Conservation (phyloP, 2,888 invertebrate species). For the Hyposoter dolosus region DNA sequence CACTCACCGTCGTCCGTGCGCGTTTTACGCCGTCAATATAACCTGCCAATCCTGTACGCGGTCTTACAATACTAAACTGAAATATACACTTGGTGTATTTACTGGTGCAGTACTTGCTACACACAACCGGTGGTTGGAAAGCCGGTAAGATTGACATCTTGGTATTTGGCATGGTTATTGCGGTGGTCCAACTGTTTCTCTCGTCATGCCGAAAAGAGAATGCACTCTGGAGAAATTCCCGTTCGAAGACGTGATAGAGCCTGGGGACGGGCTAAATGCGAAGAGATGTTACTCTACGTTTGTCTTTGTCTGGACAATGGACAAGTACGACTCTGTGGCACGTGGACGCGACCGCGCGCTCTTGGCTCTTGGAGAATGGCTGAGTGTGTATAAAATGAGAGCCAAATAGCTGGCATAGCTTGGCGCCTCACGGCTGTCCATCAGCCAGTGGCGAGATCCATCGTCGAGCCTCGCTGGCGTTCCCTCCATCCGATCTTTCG, state of each 20-base stretch:
- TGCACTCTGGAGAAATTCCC: constrained; percentile 61
- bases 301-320: constrained; percentile 45
- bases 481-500: constrained; percentile 65
- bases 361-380: constrained; percentile 55
- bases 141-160: constrained; percentile 74
- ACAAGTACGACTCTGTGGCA: constrained; percentile 58
- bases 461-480: constrained; percentile 62
- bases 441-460: constrained; percentile 73
- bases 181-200: constrained; percentile 60
- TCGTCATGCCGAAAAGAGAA: constrained; percentile 49
- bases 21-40: constrained; percentile 45
- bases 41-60: constrained; percentile 46
- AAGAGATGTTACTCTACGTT: constrained; percentile 44
- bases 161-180: constrained; percentile 74
- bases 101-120: constrained; percentile 59
- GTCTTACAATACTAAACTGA: constrained; percentile 36
- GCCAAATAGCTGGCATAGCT: constrained; percentile 81
- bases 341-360: constrained; percentile 63
- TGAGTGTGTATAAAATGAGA: constrained; percentile 74
- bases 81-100: constrained; percentile 47
- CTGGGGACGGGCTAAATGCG: constrained; percentile 31
- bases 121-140: constrained; percentile 44
- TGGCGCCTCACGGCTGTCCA: constrained; percentile 81
- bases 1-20: constrained; percentile 46
- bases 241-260: constrained; percentile 48